Percentiles rank a stretch among this genome's conserved stretches.
phyloP scores from a whole-genome alignment of 2,113 vertebrate species.

The Atractosteus spatula region DNA sequence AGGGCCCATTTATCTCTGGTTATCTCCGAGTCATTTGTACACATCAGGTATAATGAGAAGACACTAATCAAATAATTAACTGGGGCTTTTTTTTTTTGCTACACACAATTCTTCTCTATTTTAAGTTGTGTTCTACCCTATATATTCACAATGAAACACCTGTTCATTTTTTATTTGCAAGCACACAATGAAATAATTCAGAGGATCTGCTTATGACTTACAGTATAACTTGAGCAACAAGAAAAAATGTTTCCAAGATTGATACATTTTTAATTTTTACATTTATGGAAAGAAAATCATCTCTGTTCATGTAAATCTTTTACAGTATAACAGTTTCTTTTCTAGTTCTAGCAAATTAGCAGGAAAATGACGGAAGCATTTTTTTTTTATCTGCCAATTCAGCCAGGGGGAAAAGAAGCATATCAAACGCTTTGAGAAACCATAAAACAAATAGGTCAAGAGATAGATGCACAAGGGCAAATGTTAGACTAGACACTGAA shows the following conservation, averaged over 20 bases:
- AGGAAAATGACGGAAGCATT: no score
- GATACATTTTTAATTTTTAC: no score
- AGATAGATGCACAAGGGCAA: slow-evolving; percentile 18
- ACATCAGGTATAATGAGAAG: slow-evolving; percentile 20
- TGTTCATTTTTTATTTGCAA: not conserved
- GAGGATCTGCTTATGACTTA: not conserved
- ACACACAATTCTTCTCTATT: not conserved
- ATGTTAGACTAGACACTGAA: slow-evolving; percentile 2
- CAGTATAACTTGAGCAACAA: no score
- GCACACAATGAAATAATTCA: not conserved
- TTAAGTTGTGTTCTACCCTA: not conserved
- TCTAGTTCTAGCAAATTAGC: no score
- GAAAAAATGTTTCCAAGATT: no score
- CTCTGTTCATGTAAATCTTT: not conserved
- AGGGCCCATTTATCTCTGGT: slow-evolving; percentile 17
- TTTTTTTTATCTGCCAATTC: no score
- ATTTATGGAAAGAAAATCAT: no score
- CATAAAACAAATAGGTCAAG: slow-evolving; percentile 46
- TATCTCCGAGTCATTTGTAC: slow-evolving; percentile 19
- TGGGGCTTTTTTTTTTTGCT: slow-evolving; percentile 5
- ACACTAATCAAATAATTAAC: slow-evolving; percentile 30
- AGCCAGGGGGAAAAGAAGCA: slow-evolving; percentile 27
- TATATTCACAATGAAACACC: not conserved
- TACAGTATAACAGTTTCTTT: no score
- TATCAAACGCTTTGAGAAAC: slow-evolving; percentile 46